Evolutionary conservation across 1,140 invertebrate genomes (phyloP).

Genomic region (Drosophila bipectinata): DNA sequence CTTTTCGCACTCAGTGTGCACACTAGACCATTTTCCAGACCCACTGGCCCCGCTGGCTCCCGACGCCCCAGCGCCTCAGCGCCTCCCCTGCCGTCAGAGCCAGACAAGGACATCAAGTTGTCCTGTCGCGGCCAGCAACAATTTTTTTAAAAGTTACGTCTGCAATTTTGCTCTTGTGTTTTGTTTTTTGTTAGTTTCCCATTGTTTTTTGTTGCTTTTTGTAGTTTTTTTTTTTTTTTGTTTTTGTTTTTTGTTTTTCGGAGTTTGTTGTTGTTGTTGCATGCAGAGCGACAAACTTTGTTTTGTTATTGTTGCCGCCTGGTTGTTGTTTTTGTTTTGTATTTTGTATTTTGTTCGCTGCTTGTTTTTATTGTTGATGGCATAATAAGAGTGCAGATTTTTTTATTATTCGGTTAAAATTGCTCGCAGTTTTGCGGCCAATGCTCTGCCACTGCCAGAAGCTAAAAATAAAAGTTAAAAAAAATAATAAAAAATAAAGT

Average conservation of each 20-base stretch:
- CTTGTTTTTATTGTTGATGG: slow-evolving; percentile 77
- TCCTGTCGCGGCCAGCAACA: slow-evolving; percentile 50
- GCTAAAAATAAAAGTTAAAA: slow-evolving; percentile 9
- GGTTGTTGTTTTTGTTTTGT: slow-evolving; percentile 18
- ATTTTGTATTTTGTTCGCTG: slow-evolving; percentile 23
- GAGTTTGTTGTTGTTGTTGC: slow-evolving; percentile 26
- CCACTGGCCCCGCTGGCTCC: background rate
- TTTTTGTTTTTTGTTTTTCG: background rate
- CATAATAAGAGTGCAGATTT: slow-evolving; percentile 77
- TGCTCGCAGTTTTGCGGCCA: slow-evolving; percentile 64
- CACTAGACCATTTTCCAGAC: background rate
- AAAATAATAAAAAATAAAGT: slow-evolving; percentile 11
- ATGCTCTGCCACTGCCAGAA: slow-evolving; percentile 34
- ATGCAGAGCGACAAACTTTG: slow-evolving; percentile 61
- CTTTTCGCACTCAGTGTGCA: slow-evolving; percentile 28
- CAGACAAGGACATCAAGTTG: slow-evolving; percentile 57
- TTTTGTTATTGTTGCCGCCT: slow-evolving; percentile 47
- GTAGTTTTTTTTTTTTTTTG: background rate
- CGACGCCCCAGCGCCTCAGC: background rate
- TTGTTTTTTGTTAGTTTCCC: slow-evolving; percentile 37
- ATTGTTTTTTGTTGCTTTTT: slow-evolving; percentile 18
- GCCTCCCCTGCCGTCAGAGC: slow-evolving; percentile 19
- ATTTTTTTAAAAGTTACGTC: slow-evolving; percentile 49
- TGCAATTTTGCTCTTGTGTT: slow-evolving; percentile 45
- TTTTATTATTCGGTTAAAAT: slow-evolving; percentile 75